Conservation (phyloP, 64 coral and sea anemone species). For the Acropora tenuis region DNA sequence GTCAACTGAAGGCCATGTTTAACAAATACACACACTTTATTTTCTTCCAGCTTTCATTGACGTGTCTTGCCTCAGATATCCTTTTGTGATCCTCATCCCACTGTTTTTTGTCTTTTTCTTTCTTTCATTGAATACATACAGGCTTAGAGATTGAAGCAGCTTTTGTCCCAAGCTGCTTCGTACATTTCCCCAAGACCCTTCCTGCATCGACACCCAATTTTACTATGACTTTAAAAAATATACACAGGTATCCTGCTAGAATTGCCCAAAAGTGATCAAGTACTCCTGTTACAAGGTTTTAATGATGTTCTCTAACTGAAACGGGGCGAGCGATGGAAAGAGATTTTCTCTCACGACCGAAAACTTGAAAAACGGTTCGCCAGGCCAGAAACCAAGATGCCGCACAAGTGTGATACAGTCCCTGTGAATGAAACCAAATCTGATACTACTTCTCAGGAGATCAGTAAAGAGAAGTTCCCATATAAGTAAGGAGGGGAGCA, state of each 20-base stretch:
- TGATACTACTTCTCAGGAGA: too few species aligned
- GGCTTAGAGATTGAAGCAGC: background rate
- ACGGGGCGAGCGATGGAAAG: background rate
- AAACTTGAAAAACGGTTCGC: background rate
- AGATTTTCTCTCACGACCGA: background rate
- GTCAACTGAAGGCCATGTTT: background rate
- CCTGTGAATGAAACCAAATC: too few species aligned
- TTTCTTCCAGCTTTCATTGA: too few species aligned
- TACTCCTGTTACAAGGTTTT: conserved; percentile 1
- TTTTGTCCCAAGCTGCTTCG: background rate
- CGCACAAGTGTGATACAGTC: too few species aligned
- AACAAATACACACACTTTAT: background rate
- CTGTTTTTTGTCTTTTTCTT: too few species aligned
- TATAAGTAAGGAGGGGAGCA: too few species aligned
- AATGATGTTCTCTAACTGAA: background rate
- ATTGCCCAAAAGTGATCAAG: too few species aligned
- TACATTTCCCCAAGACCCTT: background rate
- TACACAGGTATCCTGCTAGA: background rate
- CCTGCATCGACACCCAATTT: background rate
- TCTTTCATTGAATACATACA: background rate
- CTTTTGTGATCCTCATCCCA: too few species aligned
- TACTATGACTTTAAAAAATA: background rate
- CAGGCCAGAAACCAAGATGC: background rate
- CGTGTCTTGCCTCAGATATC: too few species aligned
- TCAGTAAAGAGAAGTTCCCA: too few species aligned